Evolutionary conservation across 2,113 vertebrate species (phyloP).

Genomic region (Scatophagus argus): DNA sequence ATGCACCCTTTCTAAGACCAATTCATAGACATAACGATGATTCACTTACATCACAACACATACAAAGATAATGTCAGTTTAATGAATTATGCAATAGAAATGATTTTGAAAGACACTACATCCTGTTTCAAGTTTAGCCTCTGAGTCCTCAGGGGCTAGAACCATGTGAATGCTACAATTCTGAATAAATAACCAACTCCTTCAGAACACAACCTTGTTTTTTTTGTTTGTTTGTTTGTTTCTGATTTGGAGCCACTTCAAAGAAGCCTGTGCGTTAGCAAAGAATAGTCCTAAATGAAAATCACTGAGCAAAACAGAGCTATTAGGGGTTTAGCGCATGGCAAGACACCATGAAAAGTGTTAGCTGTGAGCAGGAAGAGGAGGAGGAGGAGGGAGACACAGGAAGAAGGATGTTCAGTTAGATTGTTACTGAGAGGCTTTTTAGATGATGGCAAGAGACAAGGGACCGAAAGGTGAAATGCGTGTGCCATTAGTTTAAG

Average conservation of each 20-base stretch:
- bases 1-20: constrained; percentile 22
- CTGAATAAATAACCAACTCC: constrained; percentile 61
- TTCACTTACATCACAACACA: constrained; percentile 34
- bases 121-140: constrained; percentile 52
- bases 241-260: constrained; percentile 52
- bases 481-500: not conserved
- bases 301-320: constrained; percentile 67
- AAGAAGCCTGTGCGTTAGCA: constrained; percentile 49
- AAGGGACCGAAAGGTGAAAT: constrained; percentile 35
- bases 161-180: constrained; percentile 55
- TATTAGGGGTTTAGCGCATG: constrained; percentile 63
- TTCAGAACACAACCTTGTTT: constrained; percentile 43
- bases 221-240: not conserved
- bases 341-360: constrained; percentile 58
- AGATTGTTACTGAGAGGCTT: constrained; percentile 56
- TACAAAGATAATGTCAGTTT: constrained; percentile 38
- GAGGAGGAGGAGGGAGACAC: constrained; percentile 13
- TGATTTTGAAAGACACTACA: constrained; percentile 46
- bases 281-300: constrained; percentile 69
- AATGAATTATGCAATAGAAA: constrained; percentile 60
- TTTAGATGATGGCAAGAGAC: constrained; percentile 51
- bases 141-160: constrained; percentile 42
- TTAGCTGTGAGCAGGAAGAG: constrained; percentile 36
- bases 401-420: constrained; percentile 40
- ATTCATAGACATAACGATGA: constrained; percentile 29